Base-by-base conservation (phyloP, 2,888 invertebrate genomes). In the Leptopilina syphax region DNA sequence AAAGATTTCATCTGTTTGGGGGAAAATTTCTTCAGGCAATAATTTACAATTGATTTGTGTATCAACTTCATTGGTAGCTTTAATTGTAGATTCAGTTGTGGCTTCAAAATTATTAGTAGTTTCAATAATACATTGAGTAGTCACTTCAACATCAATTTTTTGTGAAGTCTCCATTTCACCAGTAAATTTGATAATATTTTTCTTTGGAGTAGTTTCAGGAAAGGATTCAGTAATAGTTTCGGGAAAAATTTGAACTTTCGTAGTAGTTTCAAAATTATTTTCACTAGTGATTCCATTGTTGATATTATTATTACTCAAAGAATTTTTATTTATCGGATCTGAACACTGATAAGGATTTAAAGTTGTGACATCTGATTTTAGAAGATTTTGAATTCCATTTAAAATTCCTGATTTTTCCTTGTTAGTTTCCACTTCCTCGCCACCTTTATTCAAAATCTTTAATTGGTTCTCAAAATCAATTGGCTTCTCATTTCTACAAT, bases 371-470 rank as follows among this genome's bases (percentile, higher is more conserved):
- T 76, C 50, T 54, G 66, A 10, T 60, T 65, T 66, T 50, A 57
- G 65, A 54, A 50, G 63, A 47, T 81, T 24, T 41, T 34, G 47
- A 41, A 78, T 78, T 70, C 41, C 60, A 27, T 47, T 68, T 7
- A 63, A 50, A 18, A 63, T 3, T 24, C 24, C 57, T 24, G 57
- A 57, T 18, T 5, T 47, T 65, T 65, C 77, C 8, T 57, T 68
- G n/a, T 47, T 76, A 8, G 24, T 77, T 7, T 67, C 68, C 78
- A 50, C 24, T 76, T 41, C n/a, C 47, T 76, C 41, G 65, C 18
- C 54, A 13, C 60, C 5, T 67, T 80, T 80, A 41, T 80, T 76
- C 3, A 73, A 57, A 57, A 60, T n/a, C 34, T 73, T n/a, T 8
- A 73, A 34, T 41, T 73, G 73, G 1, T 54, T 41, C 13, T 73